Evolutionary conservation across 92 coral and sea anemone species (phyloP), one percentile per base, ranked within the genome.

Genomic region (Phenganax marumi): DNA sequence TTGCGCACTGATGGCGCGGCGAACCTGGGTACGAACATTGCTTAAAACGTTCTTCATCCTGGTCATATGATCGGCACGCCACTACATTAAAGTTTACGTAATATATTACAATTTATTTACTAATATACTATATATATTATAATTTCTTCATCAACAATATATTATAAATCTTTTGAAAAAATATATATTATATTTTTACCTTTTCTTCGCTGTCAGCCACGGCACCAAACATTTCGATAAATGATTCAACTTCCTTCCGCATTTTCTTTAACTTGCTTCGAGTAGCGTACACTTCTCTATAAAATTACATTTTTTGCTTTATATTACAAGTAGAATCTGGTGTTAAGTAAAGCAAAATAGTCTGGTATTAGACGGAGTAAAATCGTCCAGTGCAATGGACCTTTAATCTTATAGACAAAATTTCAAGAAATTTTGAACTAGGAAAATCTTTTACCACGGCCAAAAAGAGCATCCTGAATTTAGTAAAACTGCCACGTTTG

Each of bases 51-150:
- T 39, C 53, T 55, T 57, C 69, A 76, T 76, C 54, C 81, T 54
- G 14, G 52, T 25, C 68, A 76, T 76, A 17, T 76, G 81, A 76
- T 76, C 81, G 14, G 48, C 25, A 25, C 81, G 62, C 81, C 81
- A 76, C 81, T 76, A 56, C 49, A 54, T 25, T 23, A 74, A 8
- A 58, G 5, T 58, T 58, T 14, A 58, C 8, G 21, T 58, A 18
- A 58, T 58, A 58, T 53, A 10, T 10, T 53, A 53, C 5, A 33
- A 1, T 33, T 33, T 33, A 53, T 53, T 53, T 53, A 53, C 57
- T 53, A 53, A 10, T 53, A 14, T 56, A 56, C 6, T 56, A 56
- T 56, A 58, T 56, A 56, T 51, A 7, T 7, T 51, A 51, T 33
- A 1, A 33, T 33, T 33, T 33, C 2, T 53, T 53, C 17, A 53